Percentiles rank a stretch among this genome's conserved stretches.
phyloP scores from a whole-genome alignment of 2,797 vertebrate species.

The Helostoma temminkii region DNA sequence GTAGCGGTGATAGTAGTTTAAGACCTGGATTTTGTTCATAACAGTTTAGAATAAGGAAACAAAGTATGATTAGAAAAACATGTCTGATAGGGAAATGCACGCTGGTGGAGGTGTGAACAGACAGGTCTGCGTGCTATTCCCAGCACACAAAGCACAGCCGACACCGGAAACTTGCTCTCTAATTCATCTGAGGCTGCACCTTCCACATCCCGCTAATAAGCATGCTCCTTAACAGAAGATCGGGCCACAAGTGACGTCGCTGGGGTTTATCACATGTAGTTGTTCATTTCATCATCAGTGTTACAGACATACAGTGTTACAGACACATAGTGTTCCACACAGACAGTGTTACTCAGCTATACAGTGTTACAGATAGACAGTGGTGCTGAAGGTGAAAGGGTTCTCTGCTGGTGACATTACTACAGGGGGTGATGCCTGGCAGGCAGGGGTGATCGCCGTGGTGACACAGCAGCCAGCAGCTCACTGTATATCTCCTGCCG shows the following conservation, averaged over 20 bases:
- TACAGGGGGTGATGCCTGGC: conserved; percentile 64
- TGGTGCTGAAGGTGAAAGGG: conserved; percentile 49
- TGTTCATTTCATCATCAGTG: conserved; percentile 59
- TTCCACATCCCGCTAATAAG: neutral
- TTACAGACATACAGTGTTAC: conserved; percentile 72
- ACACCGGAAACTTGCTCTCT: conserved; percentile 1
- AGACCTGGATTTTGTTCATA: conserved; percentile 25
- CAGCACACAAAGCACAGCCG: conserved; percentile 29
- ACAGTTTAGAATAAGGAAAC: conserved; percentile 31
- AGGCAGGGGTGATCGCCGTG: conserved; percentile 74
- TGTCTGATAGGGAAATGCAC: neutral
- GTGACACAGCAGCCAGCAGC: conserved; percentile 89
- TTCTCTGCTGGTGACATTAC: conserved; percentile 40
- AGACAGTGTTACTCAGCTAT: conserved; percentile 61
- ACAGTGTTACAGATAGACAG: conserved; percentile 74
- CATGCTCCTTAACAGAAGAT: neutral
- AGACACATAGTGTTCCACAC: conserved; percentile 57
- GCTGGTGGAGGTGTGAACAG: neutral
- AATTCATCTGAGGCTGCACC: conserved; percentile 12
- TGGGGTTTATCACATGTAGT: conserved; percentile 18
- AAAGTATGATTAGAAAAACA: neutral
- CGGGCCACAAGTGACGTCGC: conserved; percentile 12
- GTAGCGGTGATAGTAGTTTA: conserved; percentile 32
- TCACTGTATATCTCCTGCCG: conserved; percentile 93
- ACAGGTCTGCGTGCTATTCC: conserved; percentile 6